These are phyloP conservation scores for Agriotes lineatus DNA, from an alignment of 2,888 invertebrate genomes.

Conservation along the genomic window DNA sequence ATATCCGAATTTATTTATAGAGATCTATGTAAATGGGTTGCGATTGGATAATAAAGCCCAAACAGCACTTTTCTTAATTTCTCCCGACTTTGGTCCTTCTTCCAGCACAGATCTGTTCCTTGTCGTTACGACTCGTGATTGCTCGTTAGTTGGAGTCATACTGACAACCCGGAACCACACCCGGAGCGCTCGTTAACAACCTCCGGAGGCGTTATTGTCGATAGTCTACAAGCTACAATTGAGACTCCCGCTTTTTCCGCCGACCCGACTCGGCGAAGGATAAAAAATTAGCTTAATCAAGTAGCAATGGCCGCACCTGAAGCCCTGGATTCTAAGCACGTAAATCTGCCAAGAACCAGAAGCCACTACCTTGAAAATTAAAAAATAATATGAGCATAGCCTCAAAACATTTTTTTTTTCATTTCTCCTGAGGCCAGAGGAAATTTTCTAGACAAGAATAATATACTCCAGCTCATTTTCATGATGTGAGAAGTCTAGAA, in stretches of 20 bases:
- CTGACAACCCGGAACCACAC: constrained; percentile 40
- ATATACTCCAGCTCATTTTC: too few relatives aligned
- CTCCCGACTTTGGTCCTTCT: background rate
- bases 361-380: too few relatives aligned
- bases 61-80: background rate
- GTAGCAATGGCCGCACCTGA: background rate
- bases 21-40: constrained; percentile 16
- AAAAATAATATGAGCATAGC: too few relatives aligned
- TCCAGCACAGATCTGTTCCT: constrained; percentile 7
- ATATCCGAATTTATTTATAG: constrained; percentile 21
- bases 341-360: background rate
- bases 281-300: constrained; percentile 11
- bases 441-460: too few relatives aligned
- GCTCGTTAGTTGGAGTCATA: constrained; percentile 39
- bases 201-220: constrained; percentile 37
- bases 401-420: too few relatives aligned
- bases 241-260: constrained; percentile 1
- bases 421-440: too few relatives aligned
- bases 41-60: constrained; percentile 17
- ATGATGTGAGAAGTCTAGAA: too few relatives aligned
- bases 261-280: background rate
- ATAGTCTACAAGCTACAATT: constrained; percentile 34
- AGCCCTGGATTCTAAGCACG: background rate
- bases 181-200: constrained; percentile 42
- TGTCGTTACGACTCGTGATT: constrained; percentile 30